Percentiles rank a stretch among this genome's conserved stretches.
These are phyloP conservation scores for Plestiodon gilberti DNA, from an alignment of 2,113 vertebrate genomes.

Conservation along the genomic window DNA sequence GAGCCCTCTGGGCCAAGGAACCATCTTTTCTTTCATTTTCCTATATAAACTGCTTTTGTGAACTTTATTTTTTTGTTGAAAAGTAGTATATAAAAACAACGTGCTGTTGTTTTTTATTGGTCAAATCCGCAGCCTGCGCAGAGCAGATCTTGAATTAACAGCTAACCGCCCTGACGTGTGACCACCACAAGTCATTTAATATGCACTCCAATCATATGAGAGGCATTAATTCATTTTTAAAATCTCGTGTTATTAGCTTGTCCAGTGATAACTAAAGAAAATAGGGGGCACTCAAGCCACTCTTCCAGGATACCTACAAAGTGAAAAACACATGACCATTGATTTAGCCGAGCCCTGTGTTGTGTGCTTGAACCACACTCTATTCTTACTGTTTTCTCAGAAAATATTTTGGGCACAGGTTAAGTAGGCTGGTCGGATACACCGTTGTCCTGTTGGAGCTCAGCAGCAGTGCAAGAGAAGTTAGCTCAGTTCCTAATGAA, in stretches of 20 bases:
- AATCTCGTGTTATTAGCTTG: background rate
- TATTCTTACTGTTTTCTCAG: background rate
- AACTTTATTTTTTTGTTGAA: too few relatives aligned
- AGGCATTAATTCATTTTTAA: background rate
- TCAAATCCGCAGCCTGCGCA: background rate
- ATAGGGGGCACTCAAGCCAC: background rate
- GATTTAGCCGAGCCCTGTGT: background rate
- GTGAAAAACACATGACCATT: background rate
- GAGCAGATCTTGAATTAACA: background rate
- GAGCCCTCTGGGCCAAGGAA: too few relatives aligned
- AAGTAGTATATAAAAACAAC: too few relatives aligned
- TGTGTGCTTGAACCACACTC: background rate
- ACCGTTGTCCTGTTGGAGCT: background rate
- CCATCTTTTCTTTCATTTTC: too few relatives aligned
- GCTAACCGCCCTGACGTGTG: background rate
- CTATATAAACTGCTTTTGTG: too few relatives aligned
- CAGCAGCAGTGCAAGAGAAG: background rate
- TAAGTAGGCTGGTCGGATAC: background rate
- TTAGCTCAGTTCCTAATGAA: background rate
- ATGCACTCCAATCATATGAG: background rate
- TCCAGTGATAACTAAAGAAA: background rate
- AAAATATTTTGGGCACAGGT: background rate
- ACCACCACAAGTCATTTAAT: background rate
- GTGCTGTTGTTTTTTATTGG: background rate
- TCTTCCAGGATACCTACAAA: background rate